A percentile compares a stretch with the other conserved stretches of the same genome.
Evolutionary conservation across 2,797 vertebrate species (phyloP).

Genomic region (Lithobates pipiens): DNA sequence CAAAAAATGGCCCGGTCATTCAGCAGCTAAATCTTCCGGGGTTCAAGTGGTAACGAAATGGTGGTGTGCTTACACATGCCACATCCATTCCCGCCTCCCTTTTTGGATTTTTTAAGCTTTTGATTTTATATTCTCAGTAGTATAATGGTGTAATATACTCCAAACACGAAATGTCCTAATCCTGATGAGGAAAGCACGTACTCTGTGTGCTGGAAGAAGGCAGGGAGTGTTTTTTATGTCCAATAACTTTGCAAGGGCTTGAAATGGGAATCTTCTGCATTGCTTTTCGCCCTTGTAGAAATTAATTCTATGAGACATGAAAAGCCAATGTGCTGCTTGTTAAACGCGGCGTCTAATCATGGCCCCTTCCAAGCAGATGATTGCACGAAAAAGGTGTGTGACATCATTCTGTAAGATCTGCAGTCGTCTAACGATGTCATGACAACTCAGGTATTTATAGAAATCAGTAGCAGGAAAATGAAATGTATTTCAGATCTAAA

Average conservation of each 20-base stretch:
- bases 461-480: not conserved
- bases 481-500: not conserved
- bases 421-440: constrained; percentile 47
- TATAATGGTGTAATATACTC: not conserved
- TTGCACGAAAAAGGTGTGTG: constrained; percentile 41
- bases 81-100: too few relatives aligned
- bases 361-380: constrained; percentile 5
- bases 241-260: constrained; percentile 9
- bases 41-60: too few relatives aligned
- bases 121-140: not conserved
- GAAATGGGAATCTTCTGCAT: constrained; percentile 11
- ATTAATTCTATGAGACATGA: not conserved
- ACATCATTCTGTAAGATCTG: constrained; percentile 41
- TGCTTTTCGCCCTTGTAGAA: not conserved
- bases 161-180: not conserved
- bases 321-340: constrained; percentile 42
- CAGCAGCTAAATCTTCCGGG: too few relatives aligned
- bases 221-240: constrained; percentile 1
- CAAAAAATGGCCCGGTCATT: too few relatives aligned
- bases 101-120: not conserved
- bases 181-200: not conserved
- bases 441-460: constrained; percentile 21
- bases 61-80: too few relatives aligned
- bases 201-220: not conserved
- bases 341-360: constrained; percentile 41